Conservation (phyloP, 2,113 vertebrate genomes). For the Jacana jacana region DNA sequence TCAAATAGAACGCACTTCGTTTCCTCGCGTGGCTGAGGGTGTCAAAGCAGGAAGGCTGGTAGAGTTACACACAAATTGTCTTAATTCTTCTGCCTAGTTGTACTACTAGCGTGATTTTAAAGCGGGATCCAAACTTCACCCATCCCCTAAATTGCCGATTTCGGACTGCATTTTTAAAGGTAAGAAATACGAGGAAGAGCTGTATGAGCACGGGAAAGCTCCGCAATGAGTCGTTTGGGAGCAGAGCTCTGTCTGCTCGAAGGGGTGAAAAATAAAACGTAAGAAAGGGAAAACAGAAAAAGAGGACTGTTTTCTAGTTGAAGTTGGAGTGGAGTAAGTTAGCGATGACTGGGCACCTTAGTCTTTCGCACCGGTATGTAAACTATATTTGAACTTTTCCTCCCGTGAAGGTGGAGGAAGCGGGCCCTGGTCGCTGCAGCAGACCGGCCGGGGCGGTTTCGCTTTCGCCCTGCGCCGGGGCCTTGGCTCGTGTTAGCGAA, state of each 20-base stretch:
- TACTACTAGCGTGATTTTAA: not conserved
- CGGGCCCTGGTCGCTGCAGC: not conserved
- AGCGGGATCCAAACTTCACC: not conserved
- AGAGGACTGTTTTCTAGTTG: not conserved
- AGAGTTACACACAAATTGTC: not conserved
- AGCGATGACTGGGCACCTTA: not conserved
- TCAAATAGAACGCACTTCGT: not conserved
- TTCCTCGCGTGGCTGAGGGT: not conserved
- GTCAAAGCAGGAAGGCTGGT: not conserved
- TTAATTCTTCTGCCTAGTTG: not conserved
- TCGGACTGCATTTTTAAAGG: not conserved
- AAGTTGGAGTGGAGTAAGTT: not conserved
- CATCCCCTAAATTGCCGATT: not conserved
- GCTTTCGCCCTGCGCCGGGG: slow-evolving; percentile 2
- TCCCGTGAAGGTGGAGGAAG: slow-evolving; percentile 3
- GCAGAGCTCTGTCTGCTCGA: not conserved
- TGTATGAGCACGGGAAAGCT: not conserved
- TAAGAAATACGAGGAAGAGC: not conserved
- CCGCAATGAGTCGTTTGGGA: not conserved
- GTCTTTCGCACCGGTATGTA: slow-evolving; percentile 16
- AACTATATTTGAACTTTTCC: slow-evolving; percentile 62
- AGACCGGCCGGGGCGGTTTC: slow-evolving; percentile 23
- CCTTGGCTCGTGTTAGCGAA: not conserved
- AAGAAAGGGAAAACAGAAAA: too few relatives aligned
- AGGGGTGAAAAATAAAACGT: not conserved